phyloP scores from a whole-genome alignment of 2,888 invertebrate species.

The Lepidochrysops patricia region DNA sequence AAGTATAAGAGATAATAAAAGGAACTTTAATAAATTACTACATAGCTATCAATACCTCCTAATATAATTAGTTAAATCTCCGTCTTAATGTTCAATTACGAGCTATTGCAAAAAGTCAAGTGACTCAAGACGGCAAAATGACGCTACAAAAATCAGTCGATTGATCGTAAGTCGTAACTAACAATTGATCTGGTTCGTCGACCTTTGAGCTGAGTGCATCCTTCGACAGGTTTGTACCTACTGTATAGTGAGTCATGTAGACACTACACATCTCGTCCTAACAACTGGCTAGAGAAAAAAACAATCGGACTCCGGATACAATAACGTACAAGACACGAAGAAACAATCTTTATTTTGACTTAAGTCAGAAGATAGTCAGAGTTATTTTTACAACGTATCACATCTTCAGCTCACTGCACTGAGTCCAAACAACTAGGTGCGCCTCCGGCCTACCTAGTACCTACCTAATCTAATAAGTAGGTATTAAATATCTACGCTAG shows the following conservation, averaged over 20 bases:
- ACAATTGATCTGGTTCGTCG: not conserved
- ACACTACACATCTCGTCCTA: not conserved
- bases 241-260: not conserved
- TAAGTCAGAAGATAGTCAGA: not conserved
- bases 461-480: no score
- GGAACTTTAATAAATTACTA: no score
- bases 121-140: not conserved
- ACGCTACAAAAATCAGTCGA: not conserved
- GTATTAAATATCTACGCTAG: no score
- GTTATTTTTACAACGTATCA: no score
- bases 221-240: slow-evolving; percentile 1
- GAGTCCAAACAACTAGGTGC: no score
- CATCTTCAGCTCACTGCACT: no score
- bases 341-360: not conserved
- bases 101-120: not conserved
- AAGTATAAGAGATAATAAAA: no score
- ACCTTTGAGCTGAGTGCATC: slow-evolving; percentile 2
- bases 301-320: not conserved
- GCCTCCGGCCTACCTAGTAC: no score
- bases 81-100: not conserved
- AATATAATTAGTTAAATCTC: no score
- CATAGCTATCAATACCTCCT: no score
- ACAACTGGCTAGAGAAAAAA: not conserved
- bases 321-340: not conserved
- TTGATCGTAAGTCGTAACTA: not conserved